Base-by-base conservation (phyloP, 2,113 vertebrate genomes). In the Peromyscus californicus region DNA sequence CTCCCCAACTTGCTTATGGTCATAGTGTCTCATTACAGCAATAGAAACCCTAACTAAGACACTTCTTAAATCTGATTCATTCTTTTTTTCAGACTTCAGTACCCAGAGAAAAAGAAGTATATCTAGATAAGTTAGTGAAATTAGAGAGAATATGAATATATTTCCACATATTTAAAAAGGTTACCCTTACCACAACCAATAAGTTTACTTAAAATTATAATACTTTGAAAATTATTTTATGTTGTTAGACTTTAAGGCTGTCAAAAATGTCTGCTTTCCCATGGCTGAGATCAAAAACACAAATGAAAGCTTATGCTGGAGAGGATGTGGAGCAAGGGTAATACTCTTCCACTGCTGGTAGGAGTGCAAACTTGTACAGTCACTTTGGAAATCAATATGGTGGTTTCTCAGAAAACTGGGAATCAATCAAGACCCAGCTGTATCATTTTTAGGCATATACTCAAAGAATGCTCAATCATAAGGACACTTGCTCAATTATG, bases 181-280 rank as follows among this genome's bases (percentile, higher is more conserved):
- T 86, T 29, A 72, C 31, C n/a, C 3, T 24, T 78, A n/a, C 7
- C 7, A 70, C 42, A 95, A 63, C 21, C 63, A 39, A 12, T 94
- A 83, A 22, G 13, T 33, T 89, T 91, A 33, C 15, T 70, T 91
- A 17, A 89, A 76, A 88, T 31, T 65, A 11, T 93, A 93, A 61
- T 82, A 8, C 9, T 95, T 76, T 78, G 45, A 82, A 87, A 97
- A 83, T 83, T 51, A 83, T 91, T 91, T 87, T 7, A 65, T 65
- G 45, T 74, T 17, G 85, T 94, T 36, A 78, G 36, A 7, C 3
- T 94, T 69, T 69, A 29, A 59, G 15, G 26, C 33, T 42, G 42
- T 88, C 87, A 33, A 76, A 93, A 70, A 89, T 92, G 29, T 42
- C 26, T 45, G 24, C 12, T 2, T 12, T 84, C 31, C 89, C 33